phyloP scores from a whole-genome alignment of 2,797 vertebrate genomes.

The Spatula versicolor region DNA sequence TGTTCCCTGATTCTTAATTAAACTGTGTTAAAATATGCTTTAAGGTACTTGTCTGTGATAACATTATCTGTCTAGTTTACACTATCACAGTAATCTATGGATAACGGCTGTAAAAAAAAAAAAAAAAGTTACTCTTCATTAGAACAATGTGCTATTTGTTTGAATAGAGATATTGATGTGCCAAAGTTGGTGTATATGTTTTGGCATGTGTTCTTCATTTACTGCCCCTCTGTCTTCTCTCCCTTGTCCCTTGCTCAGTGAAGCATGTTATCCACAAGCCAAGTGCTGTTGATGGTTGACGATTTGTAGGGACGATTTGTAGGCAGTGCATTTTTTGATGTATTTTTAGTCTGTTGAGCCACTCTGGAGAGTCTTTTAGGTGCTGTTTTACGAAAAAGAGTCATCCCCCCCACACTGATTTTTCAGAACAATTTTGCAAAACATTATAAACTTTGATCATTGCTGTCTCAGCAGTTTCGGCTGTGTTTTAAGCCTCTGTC shows the following conservation, averaged over 20 bases:
- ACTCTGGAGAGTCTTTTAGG: neutral
- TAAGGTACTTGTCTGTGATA: neutral
- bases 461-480: neutral
- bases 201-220: neutral
- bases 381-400: neutral
- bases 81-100: neutral
- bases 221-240: neutral
- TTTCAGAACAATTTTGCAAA: neutral
- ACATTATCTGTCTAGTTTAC: neutral
- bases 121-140: neutral
- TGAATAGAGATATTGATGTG: neutral
- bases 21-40: neutral
- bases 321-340: neutral
- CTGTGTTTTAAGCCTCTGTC: neutral
- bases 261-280: neutral
- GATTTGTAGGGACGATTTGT: neutral
- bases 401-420: neutral
- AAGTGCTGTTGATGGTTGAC: neutral
- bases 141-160: neutral
- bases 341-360: neutral
- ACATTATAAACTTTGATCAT: neutral
- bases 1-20: slow-evolving; percentile 34
- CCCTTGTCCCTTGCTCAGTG: neutral
- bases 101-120: neutral
- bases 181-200: neutral